Percentiles rank a stretch among this genome's conserved stretches.
Evolutionary conservation across 2,888 invertebrate species (phyloP).

Genomic region (Pristionchus japonicus): DNA sequence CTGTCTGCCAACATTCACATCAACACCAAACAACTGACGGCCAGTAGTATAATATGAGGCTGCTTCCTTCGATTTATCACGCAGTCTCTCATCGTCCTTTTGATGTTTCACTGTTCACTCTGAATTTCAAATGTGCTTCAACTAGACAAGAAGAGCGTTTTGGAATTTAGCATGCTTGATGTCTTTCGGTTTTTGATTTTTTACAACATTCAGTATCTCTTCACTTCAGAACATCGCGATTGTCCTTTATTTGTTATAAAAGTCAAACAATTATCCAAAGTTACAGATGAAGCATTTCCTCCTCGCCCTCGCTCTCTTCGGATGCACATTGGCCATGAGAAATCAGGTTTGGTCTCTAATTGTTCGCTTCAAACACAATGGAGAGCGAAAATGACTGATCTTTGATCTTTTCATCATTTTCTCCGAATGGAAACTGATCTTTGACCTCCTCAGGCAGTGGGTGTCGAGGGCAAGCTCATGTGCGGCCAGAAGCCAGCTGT

Average conservation of each 20-base stretch:
- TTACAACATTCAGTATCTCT: too few species aligned
- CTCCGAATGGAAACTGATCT: not conserved
- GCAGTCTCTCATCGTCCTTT: not conserved
- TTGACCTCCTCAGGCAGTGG: slow-evolving; percentile 32
- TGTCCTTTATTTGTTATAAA: not conserved
- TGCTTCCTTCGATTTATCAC: not conserved
- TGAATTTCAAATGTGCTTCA: not conserved
- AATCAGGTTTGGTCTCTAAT: slow-evolving; percentile 57
- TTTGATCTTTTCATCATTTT: not conserved
- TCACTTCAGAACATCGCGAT: too few species aligned
- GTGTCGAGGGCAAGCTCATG: slow-evolving; percentile 56
- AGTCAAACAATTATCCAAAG: not conserved
- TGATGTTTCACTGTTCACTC: not conserved
- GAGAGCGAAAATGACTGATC: too few species aligned
- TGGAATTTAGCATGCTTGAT: too few species aligned
- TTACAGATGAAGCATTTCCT: slow-evolving; percentile 43
- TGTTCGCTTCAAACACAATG: not conserved
- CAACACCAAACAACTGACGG: slow-evolving; percentile 18
- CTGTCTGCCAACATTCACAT: not conserved
- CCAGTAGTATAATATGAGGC: not conserved
- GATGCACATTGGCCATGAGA: slow-evolving; percentile 58
- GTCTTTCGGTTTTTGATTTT: too few species aligned
- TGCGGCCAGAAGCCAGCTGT: slow-evolving; percentile 60
- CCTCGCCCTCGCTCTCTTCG: slow-evolving; percentile 58
- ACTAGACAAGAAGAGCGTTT: too few species aligned